Evolutionary conservation across 2,888 invertebrate genomes (phyloP).

Genomic region (Cephus nigrinus): DNA sequence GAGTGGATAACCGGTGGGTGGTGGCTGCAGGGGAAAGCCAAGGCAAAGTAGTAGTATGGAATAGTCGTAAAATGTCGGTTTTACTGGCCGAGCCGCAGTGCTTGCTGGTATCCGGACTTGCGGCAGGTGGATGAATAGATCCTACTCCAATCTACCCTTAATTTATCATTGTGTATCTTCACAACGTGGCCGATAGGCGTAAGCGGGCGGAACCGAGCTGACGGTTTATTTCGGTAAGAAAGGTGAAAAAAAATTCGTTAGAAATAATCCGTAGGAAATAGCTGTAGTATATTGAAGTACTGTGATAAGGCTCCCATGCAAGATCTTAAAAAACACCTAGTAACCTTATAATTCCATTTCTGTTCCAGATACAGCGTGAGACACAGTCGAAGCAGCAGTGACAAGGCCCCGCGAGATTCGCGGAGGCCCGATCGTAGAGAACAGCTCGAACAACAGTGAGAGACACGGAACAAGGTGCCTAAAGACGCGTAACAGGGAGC

Average conservation of each 20-base stretch:
- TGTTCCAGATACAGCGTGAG: slow-evolving; percentile 50
- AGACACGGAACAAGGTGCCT: not conserved
- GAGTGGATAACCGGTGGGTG: slow-evolving; percentile 36
- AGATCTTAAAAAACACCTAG: too few species aligned
- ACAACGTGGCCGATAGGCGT: not conserved
- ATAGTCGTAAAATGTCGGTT: slow-evolving; percentile 52
- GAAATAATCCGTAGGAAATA: not conserved
- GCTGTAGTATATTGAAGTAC: not conserved
- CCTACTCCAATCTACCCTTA: not conserved
- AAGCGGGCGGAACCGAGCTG: not conserved
- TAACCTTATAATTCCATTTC: not conserved
- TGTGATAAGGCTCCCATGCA: too few species aligned
- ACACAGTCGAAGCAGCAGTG: slow-evolving; percentile 40
- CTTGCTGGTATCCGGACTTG: not conserved
- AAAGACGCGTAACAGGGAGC: not conserved
- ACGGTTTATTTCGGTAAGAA: not conserved
- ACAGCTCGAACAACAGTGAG: not conserved
- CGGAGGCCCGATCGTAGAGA: slow-evolving; percentile 20
- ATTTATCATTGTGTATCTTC: not conserved
- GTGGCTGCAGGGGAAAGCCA: slow-evolving; percentile 11
- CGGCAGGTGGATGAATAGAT: slow-evolving; percentile 4
- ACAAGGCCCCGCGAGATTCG: slow-evolving; percentile 40
- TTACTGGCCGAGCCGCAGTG: slow-evolving; percentile 33
- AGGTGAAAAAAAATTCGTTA: slow-evolving; percentile 9
- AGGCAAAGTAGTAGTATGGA: slow-evolving; percentile 44